These are phyloP conservation scores for Actenoides hombroni DNA, from an alignment of 2,113 vertebrate species.

Conservation along the genomic window DNA sequence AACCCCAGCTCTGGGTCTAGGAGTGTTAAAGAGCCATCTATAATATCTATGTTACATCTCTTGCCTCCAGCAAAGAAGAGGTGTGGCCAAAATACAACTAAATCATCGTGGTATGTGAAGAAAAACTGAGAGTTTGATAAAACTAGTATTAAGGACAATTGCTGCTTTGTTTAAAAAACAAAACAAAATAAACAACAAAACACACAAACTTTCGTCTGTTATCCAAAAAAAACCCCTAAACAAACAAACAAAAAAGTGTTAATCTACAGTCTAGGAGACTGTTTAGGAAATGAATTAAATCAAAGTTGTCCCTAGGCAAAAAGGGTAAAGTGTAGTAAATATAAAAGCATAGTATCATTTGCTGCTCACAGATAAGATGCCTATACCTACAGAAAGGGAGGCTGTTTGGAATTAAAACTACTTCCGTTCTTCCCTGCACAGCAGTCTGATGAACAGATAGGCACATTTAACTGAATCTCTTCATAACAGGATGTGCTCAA, in stretches of 20 bases:
- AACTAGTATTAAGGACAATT: not conserved
- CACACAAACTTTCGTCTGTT: not conserved
- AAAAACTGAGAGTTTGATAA: conserved; percentile 1
- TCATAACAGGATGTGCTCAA: not conserved
- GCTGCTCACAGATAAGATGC: not conserved
- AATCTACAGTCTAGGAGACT: not conserved
- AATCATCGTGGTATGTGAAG: not conserved
- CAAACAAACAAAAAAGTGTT: not conserved
- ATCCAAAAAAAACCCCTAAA: not conserved
- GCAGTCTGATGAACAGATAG: not conserved
- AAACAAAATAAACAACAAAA: not conserved
- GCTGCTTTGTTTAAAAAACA: not conserved
- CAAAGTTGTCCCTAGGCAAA: not conserved
- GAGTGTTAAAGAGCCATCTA: not conserved
- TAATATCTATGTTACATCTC: not conserved
- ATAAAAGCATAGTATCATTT: not conserved
- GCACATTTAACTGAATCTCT: not conserved
- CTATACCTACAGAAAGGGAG: not conserved
- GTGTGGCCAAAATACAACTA: not conserved
- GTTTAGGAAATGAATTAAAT: not conserved
- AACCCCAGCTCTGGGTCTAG: not conserved
- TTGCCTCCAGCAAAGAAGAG: not conserved
- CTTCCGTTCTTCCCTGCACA: not conserved
- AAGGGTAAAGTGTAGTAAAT: not conserved
- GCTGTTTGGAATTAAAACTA: not conserved